Conservation (phyloP, 2,888 invertebrate genomes). For the Lasioglossum malachurum region DNA sequence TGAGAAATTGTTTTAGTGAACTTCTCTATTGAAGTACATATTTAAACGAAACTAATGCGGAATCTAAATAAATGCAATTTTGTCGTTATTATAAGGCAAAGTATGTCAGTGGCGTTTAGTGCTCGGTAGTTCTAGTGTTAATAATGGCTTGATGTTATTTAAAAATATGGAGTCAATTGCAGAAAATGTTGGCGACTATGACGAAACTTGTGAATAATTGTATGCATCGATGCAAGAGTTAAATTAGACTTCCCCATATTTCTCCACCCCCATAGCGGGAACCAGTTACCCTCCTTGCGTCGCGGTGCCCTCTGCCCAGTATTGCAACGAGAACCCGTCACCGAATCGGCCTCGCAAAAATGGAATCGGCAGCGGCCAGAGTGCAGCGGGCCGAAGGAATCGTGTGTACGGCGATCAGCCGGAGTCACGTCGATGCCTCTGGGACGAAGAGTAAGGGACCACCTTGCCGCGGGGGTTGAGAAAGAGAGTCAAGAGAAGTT, state of each 20-base stretch:
- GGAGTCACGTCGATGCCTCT: conserved; percentile 62
- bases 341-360: conserved; percentile 7
- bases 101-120: no score
- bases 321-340: not conserved
- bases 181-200: no score
- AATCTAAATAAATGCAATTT: no score
- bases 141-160: no score
- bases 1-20: no score
- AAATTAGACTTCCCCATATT: not conserved
- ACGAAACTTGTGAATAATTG: no score
- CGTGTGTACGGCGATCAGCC: not conserved
- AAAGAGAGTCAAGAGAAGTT: conserved; percentile 68
- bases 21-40: no score
- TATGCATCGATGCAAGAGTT: no score
- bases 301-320: not conserved
- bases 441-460: conserved; percentile 67
- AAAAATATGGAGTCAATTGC: no score
- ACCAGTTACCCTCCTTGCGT: not conserved
- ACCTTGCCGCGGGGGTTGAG: conserved; percentile 76
- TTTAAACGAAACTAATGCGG: no score
- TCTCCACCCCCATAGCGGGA: not conserved
- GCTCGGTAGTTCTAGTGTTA: no score
- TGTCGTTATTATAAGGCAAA: no score
- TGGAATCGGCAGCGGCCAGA: not conserved
- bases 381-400: not conserved